These are phyloP conservation scores for Timandra comae DNA, from an alignment of 2,888 invertebrate species.

Conservation along the genomic window DNA sequence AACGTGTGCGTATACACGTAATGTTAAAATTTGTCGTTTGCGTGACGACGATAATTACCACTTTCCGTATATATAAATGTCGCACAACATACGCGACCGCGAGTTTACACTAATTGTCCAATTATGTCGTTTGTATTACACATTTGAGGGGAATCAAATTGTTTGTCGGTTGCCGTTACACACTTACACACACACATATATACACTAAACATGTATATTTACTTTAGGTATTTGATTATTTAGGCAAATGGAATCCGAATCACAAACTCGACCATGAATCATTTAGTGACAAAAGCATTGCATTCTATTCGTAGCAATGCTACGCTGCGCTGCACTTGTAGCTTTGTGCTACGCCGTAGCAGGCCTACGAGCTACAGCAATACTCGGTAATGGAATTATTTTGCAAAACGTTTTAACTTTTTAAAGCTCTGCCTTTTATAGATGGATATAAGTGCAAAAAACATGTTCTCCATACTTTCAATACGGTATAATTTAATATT, in stretches of 20 bases:
- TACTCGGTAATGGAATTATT: slow-evolving; percentile 2
- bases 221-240: slow-evolving; percentile 6
- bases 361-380: slow-evolving; percentile 4
- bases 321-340: slow-evolving; percentile 5
- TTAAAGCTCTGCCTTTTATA: too few relatives aligned
- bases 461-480: too few relatives aligned
- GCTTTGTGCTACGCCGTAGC: slow-evolving; percentile 8
- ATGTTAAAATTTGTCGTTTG: slow-evolving; percentile 54
- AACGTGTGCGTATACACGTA: slow-evolving; percentile 33
- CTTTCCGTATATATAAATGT: slow-evolving; percentile 47
- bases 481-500: too few relatives aligned
- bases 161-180: slow-evolving; percentile 25
- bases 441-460: too few relatives aligned
- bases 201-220: slow-evolving; percentile 12
- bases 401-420: neutral
- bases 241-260: slow-evolving; percentile 9
- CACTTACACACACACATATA: slow-evolving; percentile 1
- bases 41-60: slow-evolving; percentile 60
- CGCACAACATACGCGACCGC: slow-evolving; percentile 44
- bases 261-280: slow-evolving; percentile 11
- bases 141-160: slow-evolving; percentile 33
- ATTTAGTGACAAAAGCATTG: slow-evolving; percentile 12
- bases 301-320: slow-evolving; percentile 11
- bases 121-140: slow-evolving; percentile 44
- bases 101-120: slow-evolving; percentile 54